A percentile compares a stretch with the other conserved stretches of the same genome.
Conservation (phyloP, 2,888 invertebrate species). For the Macrosoma leucophasiata region DNA sequence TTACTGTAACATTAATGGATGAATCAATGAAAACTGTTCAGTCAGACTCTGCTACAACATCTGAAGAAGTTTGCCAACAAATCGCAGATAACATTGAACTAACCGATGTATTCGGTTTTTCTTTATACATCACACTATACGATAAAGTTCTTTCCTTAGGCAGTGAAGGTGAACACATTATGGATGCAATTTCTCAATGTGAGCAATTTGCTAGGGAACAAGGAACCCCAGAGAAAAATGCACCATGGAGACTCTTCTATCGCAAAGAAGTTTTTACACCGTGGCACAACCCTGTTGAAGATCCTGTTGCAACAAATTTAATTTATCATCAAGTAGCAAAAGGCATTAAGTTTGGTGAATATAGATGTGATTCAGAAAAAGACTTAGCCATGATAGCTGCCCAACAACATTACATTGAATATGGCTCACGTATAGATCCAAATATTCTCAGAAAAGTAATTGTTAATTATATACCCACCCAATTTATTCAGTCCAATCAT, state of each 20-base stretch:
- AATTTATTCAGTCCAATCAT: constrained; percentile 78
- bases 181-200: constrained; percentile 97
- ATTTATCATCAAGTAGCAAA: constrained; percentile 92
- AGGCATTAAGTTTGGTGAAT: constrained; percentile 95
- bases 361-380: constrained; percentile 87
- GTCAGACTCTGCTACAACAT: constrained; percentile 94
- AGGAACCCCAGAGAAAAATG: constrained; percentile 87
- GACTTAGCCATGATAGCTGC: constrained; percentile 93
- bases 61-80: constrained; percentile 89
- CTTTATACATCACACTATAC: constrained; percentile 90
- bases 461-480: constrained; percentile 88
- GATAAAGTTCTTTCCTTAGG: constrained; percentile 94
- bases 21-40: constrained; percentile 86
- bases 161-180: constrained; percentile 91
- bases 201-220: constrained; percentile 96
- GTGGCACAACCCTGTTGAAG: constrained; percentile 92
- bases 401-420: constrained; percentile 92
- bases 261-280: constrained; percentile 93
- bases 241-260: constrained; percentile 92
- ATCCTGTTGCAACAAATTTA: constrained; percentile 88
- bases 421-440: constrained; percentile 79
- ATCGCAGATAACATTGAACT: constrained; percentile 85
- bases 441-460: constrained; percentile 82
- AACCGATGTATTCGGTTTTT: constrained; percentile 92
- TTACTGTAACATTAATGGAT: constrained; percentile 93